Evolutionary conservation across 2,888 invertebrate genomes (phyloP), one percentile per base, ranked within the genome.

Genomic region (Pachycephus smyrnensis): DNA sequence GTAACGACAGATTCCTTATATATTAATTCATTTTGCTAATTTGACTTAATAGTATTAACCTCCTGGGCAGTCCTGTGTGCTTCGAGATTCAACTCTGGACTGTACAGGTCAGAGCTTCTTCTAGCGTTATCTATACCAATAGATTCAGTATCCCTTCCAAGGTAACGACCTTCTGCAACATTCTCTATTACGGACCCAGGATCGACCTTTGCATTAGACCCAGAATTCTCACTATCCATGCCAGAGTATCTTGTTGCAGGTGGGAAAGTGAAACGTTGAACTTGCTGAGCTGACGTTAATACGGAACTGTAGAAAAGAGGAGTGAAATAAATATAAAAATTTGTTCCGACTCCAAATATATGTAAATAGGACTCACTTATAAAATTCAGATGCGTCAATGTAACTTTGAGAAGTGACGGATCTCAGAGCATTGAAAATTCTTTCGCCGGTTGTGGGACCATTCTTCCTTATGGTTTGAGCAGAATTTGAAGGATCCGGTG

Each of bases 51-150:
- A 23, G 23, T 23, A 71, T 68, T 75, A 83, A 91, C 91, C 86
- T 91, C 88, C 84, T 89, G 91, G 31, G 91, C 91, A 11, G 91
- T 91, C 77, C 90, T 88, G 12, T 90, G 90, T 77, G 91, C 91
- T 83, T 90, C 88, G 40, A 91, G 87, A 83, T 91, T 91, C 4
- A 91, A 84, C 82, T 91, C 91, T 2, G 90, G 90, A 78, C 87
- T 91, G 76, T 90, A 91, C n/a, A 91, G 87, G 82, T 91, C 91
- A n/a, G 89, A 89, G 31, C 87, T 85, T 69, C 87, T 86, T 40
- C 85, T 86, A 15, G 76, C 68, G 33, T 78, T 78, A 11, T 35
- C 23, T 79, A 80, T 11, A 74, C 82, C 83, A 68, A 80, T 83
- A 33, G 80, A 77, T 74, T 83, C 78, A 33, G 81, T 69, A 75